Conservation (phyloP, 2,113 vertebrate genomes). For the Gallinago undulata region DNA sequence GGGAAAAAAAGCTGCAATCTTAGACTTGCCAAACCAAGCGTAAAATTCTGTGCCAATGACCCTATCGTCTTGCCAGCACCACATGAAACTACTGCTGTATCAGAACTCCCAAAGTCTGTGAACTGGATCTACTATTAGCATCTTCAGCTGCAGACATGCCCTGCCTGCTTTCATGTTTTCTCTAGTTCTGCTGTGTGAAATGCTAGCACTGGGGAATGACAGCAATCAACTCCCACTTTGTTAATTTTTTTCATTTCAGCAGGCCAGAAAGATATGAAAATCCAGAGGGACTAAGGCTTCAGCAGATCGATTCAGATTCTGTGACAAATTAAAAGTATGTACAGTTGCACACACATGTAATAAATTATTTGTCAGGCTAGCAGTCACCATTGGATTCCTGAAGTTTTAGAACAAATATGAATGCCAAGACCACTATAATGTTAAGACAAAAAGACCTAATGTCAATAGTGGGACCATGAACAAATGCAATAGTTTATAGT, state of each 20-base stretch:
- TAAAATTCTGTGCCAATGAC: background rate
- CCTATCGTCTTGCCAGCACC: background rate
- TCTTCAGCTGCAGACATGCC: background rate
- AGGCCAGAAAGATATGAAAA: background rate
- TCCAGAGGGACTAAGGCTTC: background rate
- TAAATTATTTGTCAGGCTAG: background rate
- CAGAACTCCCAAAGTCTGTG: background rate
- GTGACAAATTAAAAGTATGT: background rate
- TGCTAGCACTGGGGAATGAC: fast-evolving
- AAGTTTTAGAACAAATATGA: background rate
- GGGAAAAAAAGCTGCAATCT: background rate
- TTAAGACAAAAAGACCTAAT: background rate
- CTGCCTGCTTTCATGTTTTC: background rate
- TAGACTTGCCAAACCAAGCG: background rate
- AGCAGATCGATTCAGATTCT: background rate
- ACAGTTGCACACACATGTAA: background rate
- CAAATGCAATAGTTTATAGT: background rate
- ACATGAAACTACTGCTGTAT: background rate
- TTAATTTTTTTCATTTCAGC: background rate
- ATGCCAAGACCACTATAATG: background rate
- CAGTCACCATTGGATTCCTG: background rate
- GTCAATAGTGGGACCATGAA: background rate
- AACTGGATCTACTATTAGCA: background rate
- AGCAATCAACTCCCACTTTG: background rate
- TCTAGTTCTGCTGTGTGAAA: fast-evolving